phyloP scores from a whole-genome alignment of 1,140 invertebrate species.

The Adelges cooleyi region DNA sequence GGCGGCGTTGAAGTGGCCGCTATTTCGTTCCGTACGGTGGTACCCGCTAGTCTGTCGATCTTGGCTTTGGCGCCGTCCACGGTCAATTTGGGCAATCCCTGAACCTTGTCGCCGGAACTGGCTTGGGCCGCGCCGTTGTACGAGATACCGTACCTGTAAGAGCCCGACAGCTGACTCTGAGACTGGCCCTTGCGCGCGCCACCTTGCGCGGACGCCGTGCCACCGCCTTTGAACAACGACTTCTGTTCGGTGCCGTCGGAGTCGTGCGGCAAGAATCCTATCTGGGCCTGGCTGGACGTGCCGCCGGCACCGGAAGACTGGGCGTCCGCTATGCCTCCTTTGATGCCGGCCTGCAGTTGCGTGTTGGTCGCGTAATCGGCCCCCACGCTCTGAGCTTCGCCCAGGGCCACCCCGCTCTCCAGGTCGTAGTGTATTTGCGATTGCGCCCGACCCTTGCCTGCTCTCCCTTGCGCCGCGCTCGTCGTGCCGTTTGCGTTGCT shows the following conservation, averaged over 20 bases:
- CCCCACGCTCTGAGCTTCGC: constrained; percentile 61
- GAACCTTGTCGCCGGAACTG: constrained; percentile 47
- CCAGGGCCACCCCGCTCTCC: constrained; percentile 56
- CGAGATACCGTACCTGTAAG: constrained; percentile 61
- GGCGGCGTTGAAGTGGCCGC: background rate
- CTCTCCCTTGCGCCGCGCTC: constrained; percentile 59
- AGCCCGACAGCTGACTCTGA: constrained; percentile 65
- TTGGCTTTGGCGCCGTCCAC: constrained; percentile 35
- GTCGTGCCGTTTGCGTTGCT: constrained; percentile 60
- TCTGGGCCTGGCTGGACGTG: constrained; percentile 73
- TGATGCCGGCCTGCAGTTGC: constrained; percentile 61
- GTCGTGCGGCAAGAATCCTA: constrained; percentile 64
- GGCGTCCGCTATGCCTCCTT: constrained; percentile 69
- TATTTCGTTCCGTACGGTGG: background rate
- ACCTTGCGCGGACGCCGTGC: constrained; percentile 62
- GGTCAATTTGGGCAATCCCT: constrained; percentile 33
- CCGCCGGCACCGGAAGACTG: constrained; percentile 69
- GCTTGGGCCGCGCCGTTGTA: constrained; percentile 71
- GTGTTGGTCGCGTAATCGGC: constrained; percentile 58
- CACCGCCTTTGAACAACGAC: constrained; percentile 55
- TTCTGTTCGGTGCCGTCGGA: constrained; percentile 40
- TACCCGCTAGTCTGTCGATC: background rate
- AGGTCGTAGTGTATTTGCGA: constrained; percentile 59
- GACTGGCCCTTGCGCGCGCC: constrained; percentile 59
- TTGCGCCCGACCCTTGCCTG: constrained; percentile 61